Evolutionary conservation across 1,140 invertebrate genomes (phyloP), one percentile per base, ranked within the genome.

Genomic region (Heliconius congener): DNA sequence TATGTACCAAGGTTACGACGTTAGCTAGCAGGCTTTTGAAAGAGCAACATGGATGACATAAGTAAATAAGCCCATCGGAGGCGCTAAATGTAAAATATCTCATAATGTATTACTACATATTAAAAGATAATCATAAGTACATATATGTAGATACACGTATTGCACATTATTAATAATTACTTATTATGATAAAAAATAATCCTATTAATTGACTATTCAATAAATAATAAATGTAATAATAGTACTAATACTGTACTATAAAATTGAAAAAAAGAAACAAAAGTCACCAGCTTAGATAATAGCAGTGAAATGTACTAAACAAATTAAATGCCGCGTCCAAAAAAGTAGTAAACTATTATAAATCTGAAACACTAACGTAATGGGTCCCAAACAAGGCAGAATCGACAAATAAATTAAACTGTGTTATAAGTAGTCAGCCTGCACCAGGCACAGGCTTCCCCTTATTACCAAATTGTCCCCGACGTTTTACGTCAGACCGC

Each of bases 381-480:
- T 87, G 85, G 86, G 81, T 83, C 80, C 83, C 83, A 90, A 85
- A 88, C 87, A 84, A 87, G 84, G 85, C 83, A 82, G 85, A 90
- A 88, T 87, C 87, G 85, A 82, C 86, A 89, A 90, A 93, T 93
- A 91, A 93, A 93, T 93, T 93, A 91, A 93, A 91, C 86, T 83
- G 83, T 82, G 87, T 91, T 91, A 87, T 90, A 93, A 93, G 88
- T 87, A 87, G 88, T 81, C 85, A 81, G 76, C 74, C 87, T 89
- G 91, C 90, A 87, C 91, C 91, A 90, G 91, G 90, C 87, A 93
- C 91, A 84, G 89, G 81, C 83, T 83, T 82, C 76, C 88, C 86
- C 91, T 91, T 90, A 91, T 93, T 93, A 89, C 88, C 83, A 88
- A 91, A 91, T 91, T 93, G 90, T 92, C 90, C 86, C 88, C 86